Base-by-base conservation (phyloP, 92 coral and sea anemone species). In the Porites cylindrica region DNA sequence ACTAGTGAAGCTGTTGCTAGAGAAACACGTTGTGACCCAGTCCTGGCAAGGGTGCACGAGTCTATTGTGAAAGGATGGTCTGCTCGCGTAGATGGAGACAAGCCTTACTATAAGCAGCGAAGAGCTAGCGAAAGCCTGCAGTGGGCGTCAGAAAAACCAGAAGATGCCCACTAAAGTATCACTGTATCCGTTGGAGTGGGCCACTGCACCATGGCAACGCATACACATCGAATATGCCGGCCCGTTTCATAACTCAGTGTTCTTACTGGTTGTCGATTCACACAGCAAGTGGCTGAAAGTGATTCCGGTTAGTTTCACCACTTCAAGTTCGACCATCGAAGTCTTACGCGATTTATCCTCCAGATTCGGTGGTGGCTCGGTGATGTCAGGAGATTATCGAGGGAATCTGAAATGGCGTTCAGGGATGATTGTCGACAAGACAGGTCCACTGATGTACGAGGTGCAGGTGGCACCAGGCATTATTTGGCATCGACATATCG, bases 271-370 rank as follows among this genome's bases (percentile, higher is more conserved):
- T 59, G 89, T 89, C 20, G 92, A 89, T 73, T 88, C 87, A 17
- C 93, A 90, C 77, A 77, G 89, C 68, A 92, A 92, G 86, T 92
- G 93, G 87, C 88, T 76, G 9, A 88, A 92, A 70, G 88, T 89
- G 59, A 73, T 84, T 11, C 81, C 85, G 9, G 81, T 89, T 87
- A 68, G 79, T 29, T 80, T 90, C 16, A 89, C 92, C 24, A 80
- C 92, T 29, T 61, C 89, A 21, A 10, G 85, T 8, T 79, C 66
- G 77, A 89, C 92, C 85, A 92, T 80, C 47, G 83, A 89, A 59
- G 86, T 66, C 51, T 86, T 82, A 23, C 81, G 92, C 58, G 71
- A 67, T 70, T 16, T 89, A 3, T 88, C 88, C 75, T 92, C 92
- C 21, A 58, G 85, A 62, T 80, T 63, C 29, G 88, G 90, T n/a